Percentiles rank a stretch among this genome's conserved stretches.
Evolutionary conservation across 2,888 invertebrate species (phyloP).

Genomic region (Auanema freiburgensis): DNA sequence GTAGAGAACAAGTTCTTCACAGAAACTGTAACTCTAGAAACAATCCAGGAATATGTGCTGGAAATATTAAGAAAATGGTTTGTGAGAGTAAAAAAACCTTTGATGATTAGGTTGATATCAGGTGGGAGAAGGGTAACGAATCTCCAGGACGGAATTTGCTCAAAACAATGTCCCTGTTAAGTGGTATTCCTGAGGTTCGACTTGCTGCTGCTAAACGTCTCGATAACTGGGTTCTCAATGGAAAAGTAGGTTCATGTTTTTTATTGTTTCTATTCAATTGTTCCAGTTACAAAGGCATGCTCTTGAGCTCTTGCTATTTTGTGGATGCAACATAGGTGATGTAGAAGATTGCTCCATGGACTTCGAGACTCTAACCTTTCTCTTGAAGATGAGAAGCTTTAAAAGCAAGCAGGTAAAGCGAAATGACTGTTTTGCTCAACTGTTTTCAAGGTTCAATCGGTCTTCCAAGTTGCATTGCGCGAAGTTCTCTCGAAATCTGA

Average conservation of each 20-base stretch:
- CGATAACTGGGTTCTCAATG: conserved; percentile 92
- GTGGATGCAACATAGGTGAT: conserved; percentile 82
- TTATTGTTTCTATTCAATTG: neutral
- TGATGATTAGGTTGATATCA: neutral
- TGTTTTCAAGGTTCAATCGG: conserved; percentile 6
- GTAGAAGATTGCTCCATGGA: conserved; percentile 74
- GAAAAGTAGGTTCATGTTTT: conserved; percentile 71
- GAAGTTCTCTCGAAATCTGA: conserved; percentile 8
- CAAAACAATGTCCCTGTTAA: conserved; percentile 80
- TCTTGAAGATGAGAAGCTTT: conserved; percentile 81
- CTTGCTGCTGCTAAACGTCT: conserved; percentile 79
- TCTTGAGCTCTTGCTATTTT: conserved; percentile 85
- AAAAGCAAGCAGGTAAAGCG: conserved; percentile 80
- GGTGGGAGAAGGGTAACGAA: conserved; percentile 77
- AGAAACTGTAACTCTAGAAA: neutral
- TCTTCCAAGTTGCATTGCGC: conserved; percentile 12
- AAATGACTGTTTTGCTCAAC: neutral
- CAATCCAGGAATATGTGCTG: neutral
- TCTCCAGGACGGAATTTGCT: conserved; percentile 83
- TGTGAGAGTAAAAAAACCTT: neutral
- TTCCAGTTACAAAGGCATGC: conserved; percentile 79
- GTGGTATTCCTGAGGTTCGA: conserved; percentile 84
- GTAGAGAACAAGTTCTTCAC: neutral
- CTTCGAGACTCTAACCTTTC: conserved; percentile 77
- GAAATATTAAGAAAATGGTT: conserved; percentile 1